These are phyloP conservation scores for Lordiphosa fenestrarum DNA, from an alignment of 2,888 invertebrate genomes.

Conservation along the genomic window DNA sequence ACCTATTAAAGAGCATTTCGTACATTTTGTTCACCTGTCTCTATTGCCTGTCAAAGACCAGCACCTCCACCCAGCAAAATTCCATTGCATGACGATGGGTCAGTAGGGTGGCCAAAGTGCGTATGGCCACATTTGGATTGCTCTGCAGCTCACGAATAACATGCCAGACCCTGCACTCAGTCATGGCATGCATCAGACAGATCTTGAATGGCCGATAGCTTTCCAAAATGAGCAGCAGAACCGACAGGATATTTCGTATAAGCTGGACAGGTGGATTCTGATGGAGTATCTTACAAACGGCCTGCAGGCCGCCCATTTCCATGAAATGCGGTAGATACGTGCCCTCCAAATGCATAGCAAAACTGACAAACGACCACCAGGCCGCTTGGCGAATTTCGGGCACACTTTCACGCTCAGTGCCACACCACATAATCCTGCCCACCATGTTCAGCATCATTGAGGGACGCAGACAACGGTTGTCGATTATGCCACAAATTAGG, in stretches of 20 bases:
- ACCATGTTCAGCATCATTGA: constrained; percentile 28
- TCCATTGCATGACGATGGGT: not conserved
- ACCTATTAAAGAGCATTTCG: not conserved
- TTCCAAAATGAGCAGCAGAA: not conserved
- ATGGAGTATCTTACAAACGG: constrained; percentile 2
- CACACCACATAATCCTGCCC: constrained; percentile 28
- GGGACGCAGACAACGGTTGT: constrained; percentile 38
- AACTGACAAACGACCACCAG: constrained; percentile 40
- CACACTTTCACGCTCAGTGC: constrained; percentile 26
- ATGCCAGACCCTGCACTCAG: not conserved
- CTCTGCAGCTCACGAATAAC: not conserved
- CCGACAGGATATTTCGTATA: constrained; percentile 1
- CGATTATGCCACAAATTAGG: constrained; percentile 38
- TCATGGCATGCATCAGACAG: not conserved
- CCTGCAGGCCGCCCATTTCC: constrained; percentile 2
- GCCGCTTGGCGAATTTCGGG: constrained; percentile 29
- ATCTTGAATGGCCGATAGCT: constrained; percentile 1
- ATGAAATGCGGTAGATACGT: not conserved
- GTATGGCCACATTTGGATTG: not conserved
- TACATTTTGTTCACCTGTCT: not conserved
- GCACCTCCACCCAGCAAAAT: constrained; percentile 6
- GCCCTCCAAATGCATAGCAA: constrained; percentile 28
- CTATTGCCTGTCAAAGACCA: not conserved
- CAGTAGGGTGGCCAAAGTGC: not conserved
- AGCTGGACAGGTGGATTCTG: not conserved